Conservation (phyloP, 2,888 invertebrate species). For the Sphaerolaimus hirsutus region DNA sequence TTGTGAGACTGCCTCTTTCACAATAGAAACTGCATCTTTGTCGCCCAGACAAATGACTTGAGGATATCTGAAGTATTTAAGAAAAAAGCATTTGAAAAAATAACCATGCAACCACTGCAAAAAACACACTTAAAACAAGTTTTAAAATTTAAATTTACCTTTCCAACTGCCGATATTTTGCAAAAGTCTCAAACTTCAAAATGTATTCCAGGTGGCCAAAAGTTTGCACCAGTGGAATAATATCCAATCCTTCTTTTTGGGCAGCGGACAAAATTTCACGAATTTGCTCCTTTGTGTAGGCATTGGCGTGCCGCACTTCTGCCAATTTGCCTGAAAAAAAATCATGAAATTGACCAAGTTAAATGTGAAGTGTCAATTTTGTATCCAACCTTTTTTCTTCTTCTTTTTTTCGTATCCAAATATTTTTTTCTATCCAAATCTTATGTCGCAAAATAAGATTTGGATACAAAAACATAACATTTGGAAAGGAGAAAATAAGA, state of each 20-base stretch:
- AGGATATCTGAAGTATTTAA: too few species aligned
- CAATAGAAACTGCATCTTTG: slow-evolving; percentile 25
- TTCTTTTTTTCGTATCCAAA: too few species aligned
- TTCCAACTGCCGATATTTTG: slow-evolving; percentile 41
- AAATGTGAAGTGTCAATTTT: too few species aligned
- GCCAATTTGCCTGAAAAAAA: slow-evolving; percentile 24
- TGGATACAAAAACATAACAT: too few species aligned
- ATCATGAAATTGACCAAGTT: too few species aligned
- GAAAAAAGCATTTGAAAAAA: background rate
- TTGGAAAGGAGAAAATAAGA: too few species aligned
- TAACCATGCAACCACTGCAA: background rate
- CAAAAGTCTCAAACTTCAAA: slow-evolving; percentile 44
- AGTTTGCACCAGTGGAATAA: slow-evolving; percentile 58
- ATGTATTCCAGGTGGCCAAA: slow-evolving; percentile 61
- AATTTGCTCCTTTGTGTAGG: slow-evolving; percentile 44
- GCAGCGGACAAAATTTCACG: slow-evolving; percentile 40
- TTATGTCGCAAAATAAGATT: too few species aligned
- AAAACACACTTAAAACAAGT: background rate
- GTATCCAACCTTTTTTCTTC: too few species aligned
- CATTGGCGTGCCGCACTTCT: slow-evolving; percentile 40
- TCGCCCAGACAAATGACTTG: slow-evolving; percentile 19
- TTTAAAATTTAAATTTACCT: slow-evolving; percentile 28
- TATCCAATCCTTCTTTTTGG: slow-evolving; percentile 34
- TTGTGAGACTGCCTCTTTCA: slow-evolving; percentile 29
- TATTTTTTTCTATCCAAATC: too few species aligned